These are phyloP conservation scores for Camptogramma bilineatum DNA, from an alignment of 2,888 invertebrate species.

Conservation along the genomic window DNA sequence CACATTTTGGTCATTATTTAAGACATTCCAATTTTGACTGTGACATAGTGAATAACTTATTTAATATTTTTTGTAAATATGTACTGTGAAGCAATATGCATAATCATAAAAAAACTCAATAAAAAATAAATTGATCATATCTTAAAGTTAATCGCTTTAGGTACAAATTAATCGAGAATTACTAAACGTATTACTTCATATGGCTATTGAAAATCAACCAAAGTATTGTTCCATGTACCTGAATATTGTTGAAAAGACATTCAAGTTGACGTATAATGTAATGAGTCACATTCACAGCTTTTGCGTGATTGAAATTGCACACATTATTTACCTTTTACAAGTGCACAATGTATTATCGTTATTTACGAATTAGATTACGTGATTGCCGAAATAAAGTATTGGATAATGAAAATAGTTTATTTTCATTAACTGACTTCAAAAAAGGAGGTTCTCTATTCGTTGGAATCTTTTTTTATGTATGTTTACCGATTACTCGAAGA, in stretches of 20 bases:
- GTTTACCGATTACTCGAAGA: no score
- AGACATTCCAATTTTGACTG: constrained; percentile 18
- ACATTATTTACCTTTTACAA: constrained; percentile 38
- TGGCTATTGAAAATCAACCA: constrained; percentile 54
- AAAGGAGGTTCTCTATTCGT: no score
- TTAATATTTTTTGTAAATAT: constrained; percentile 2
- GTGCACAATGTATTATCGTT: constrained; percentile 37
- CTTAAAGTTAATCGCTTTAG: constrained; percentile 29
- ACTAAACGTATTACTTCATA: constrained; percentile 37
- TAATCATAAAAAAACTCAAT: background rate
- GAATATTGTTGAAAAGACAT: constrained; percentile 45
- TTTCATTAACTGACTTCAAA: no score
- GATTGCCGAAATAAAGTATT: constrained; percentile 43
- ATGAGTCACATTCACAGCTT: constrained; percentile 42
- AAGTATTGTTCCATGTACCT: constrained; percentile 66
- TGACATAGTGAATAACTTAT: constrained; percentile 6
- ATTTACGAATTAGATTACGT: constrained; percentile 28
- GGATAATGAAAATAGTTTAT: constrained; percentile 14
- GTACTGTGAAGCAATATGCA: background rate
- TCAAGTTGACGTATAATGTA: constrained; percentile 13
- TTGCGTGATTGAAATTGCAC: constrained; percentile 45
- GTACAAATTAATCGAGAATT: constrained; percentile 29
- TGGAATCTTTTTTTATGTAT: no score
- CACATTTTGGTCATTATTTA: background rate
- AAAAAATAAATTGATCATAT: constrained; percentile 16